Percentiles rank a stretch among this genome's conserved stretches.
Conservation (phyloP, 1,140 invertebrate genomes). For the Panagrolaimus sp. region DNA sequence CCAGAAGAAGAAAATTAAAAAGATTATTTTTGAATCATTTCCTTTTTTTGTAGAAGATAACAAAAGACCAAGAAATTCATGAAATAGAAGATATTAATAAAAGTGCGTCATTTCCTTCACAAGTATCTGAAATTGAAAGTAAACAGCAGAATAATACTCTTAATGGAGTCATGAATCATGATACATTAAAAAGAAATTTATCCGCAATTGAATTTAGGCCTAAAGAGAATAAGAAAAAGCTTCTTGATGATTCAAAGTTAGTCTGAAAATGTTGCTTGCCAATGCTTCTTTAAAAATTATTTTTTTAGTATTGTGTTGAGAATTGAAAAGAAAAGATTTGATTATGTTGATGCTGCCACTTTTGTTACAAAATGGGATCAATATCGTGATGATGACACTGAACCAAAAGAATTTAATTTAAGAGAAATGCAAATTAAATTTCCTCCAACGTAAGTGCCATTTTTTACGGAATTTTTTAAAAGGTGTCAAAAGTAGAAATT, state of each 20-base stretch:
- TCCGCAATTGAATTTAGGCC: conserved; percentile 43
- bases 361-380: conserved; percentile 66
- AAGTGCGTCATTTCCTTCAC: not conserved
- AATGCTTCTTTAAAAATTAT: conserved; percentile 17
- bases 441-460: conserved; percentile 67
- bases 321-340: conserved; percentile 58
- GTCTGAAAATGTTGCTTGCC: too few species aligned
- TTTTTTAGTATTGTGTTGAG: conserved; percentile 29
- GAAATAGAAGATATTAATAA: conserved; percentile 14
- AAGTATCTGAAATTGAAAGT: too few species aligned
- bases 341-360: conserved; percentile 62
- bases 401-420: conserved; percentile 59
- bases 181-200: conserved; percentile 19
- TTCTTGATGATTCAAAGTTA: not conserved
- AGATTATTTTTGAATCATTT: conserved; percentile 2
- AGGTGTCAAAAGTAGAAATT: too few species aligned
- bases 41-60: conserved; percentile 31
- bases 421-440: conserved; percentile 82
- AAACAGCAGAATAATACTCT: not conserved
- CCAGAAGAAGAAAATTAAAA: too few species aligned
- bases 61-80: conserved; percentile 17
- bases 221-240: conserved; percentile 20
- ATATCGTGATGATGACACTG: conserved; percentile 42
- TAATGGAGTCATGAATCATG: conserved; percentile 18
- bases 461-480: not conserved